phyloP scores from a whole-genome alignment of 1,140 invertebrate species.

The Caenorhabditis remanei region DNA sequence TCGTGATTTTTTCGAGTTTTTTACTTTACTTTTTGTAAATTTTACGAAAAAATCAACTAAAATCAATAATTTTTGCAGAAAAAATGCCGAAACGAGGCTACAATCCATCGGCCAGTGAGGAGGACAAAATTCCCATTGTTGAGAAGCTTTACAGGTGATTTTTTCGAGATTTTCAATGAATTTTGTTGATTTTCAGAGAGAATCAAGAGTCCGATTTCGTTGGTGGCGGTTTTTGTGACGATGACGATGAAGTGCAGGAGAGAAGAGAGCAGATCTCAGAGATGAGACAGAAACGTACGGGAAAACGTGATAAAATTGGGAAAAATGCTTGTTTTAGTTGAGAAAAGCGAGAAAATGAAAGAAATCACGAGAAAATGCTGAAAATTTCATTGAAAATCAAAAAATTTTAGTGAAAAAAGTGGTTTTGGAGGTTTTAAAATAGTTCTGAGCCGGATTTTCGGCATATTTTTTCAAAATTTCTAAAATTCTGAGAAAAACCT shows the following conservation, averaged over 20 bases:
- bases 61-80: not conserved
- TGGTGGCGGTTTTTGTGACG: slow-evolving; percentile 63
- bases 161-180: not conserved
- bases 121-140: slow-evolving; percentile 75
- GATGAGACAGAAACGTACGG: slow-evolving; percentile 55
- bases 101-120: slow-evolving; percentile 51
- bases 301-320: too few species aligned
- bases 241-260: slow-evolving; percentile 64
- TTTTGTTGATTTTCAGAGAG: slow-evolving; percentile 43
- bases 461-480: too few species aligned
- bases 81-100: slow-evolving; percentile 59
- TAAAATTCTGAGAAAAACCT: too few species aligned
- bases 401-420: not conserved
- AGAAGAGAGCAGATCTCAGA: slow-evolving; percentile 61
- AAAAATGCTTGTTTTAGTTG: too few species aligned
- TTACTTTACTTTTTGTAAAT: not conserved
- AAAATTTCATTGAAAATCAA: not conserved
- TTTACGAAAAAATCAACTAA: not conserved
- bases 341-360: too few species aligned
- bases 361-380: not conserved
- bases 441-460: too few species aligned
- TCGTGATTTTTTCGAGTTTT: not conserved
- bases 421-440: too few species aligned
- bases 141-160: slow-evolving; percentile 64
- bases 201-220: slow-evolving; percentile 34